Evolutionary conservation across 2,797 vertebrate species (phyloP).

Genomic region (Sebastes paucispinis): DNA sequence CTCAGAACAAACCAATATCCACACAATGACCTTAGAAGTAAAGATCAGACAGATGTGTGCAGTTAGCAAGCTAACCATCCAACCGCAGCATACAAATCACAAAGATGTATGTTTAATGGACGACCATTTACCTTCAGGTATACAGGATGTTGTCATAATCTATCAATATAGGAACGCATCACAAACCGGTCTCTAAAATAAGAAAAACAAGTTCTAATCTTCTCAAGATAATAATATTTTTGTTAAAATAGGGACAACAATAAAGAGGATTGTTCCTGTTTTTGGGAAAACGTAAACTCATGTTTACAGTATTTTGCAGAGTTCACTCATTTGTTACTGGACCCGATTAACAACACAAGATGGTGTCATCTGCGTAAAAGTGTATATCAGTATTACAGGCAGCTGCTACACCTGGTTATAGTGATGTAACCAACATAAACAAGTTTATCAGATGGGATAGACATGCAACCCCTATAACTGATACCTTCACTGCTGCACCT

Average conservation of each 20-base stretch:
- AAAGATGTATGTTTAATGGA: not conserved
- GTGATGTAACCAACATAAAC: not conserved
- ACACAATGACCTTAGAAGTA: too few relatives aligned
- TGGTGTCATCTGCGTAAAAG: not conserved
- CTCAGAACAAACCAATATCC: not conserved
- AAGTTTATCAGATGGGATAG: not conserved
- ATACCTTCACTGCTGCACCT: constrained; percentile 19
- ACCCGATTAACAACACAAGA: not conserved
- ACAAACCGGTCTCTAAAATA: too few relatives aligned
- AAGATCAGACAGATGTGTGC: too few relatives aligned
- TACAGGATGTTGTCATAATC: not conserved
- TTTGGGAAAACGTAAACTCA: too few relatives aligned
- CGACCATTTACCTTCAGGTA: not conserved
- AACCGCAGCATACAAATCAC: not conserved
- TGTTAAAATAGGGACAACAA: too few relatives aligned
- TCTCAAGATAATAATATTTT: too few relatives aligned
- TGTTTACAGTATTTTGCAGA: too few relatives aligned
- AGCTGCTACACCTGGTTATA: not conserved
- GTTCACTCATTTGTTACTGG: too few relatives aligned
- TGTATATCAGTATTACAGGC: not conserved
- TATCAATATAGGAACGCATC: not conserved
- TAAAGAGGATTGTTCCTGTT: too few relatives aligned
- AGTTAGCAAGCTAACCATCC: not conserved
- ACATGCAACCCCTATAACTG: not conserved
- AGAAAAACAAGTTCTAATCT: too few relatives aligned